Base-by-base conservation (phyloP, 1,140 invertebrate genomes). In the Diplogasteroides magnus region DNA sequence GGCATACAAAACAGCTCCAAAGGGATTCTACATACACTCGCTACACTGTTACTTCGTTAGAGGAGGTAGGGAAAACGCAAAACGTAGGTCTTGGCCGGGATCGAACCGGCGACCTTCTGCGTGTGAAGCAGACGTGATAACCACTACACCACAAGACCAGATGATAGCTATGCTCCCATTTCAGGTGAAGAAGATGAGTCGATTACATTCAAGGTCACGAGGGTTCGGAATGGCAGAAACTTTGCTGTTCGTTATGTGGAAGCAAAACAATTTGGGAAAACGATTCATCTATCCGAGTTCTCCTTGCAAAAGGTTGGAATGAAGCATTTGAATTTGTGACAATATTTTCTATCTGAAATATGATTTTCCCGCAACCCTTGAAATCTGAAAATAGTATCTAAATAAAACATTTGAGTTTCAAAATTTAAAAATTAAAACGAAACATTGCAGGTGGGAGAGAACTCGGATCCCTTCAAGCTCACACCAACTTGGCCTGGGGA, bases 91-190 rank as follows among this genome's bases (percentile, higher is more conserved):
- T 67, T 65, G 71, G 72, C 72, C 70, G 72, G 72, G 70, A 68
- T 74, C 72, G 72, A 74, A 74, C 72, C 72, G 72, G 71, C 72
- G 72, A 74, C 72, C 72, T 74, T 74, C 72, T 73, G 72, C 70
- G 72, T 74, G 72, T 74, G 64, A 74, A 73, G 70, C 72, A 73
- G 72, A 74, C 72, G 72, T 74, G 72, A 74, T 74, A 73, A 74
- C 72, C 72, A 67, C 72, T 74, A 74, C 72, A 74, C 71, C 72
- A 74, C 71, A 65, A 67, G 68, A 68, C 67, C 66, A 69, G 6
- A 26, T 29, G 28, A 11, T 6, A 56, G 14, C 15, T 31, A 3
- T 25, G 19, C 32, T 15, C 57, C 23, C 0, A 23, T 61, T 72
- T 29, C 55, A 72, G 71, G 71, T 0, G 72, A 73, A 15, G 72